Base-by-base conservation (phyloP, 2,113 vertebrate genomes). In the Sceloporus tristichus region DNA sequence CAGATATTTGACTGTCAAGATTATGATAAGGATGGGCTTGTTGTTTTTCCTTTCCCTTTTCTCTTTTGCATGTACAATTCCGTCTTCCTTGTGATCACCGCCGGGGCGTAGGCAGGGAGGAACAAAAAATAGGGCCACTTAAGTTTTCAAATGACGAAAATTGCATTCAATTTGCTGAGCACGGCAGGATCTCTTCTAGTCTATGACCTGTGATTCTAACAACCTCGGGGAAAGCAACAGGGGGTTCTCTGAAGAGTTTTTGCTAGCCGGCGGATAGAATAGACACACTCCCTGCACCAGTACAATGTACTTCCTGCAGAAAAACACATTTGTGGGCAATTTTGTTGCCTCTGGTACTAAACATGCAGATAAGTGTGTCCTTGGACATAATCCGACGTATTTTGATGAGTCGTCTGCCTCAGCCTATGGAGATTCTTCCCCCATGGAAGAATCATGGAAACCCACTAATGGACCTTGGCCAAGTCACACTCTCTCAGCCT, bases 121-220 rank as follows among this genome's bases (percentile, higher is more conserved):
- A 59, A 9, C 10, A 66, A 75, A 84, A 34, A 89, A 6, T 13
- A 65, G 78, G 10, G 4, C 77, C 18, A 68, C 8, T 76, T 88
- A 87, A 90, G 75, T 38, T 93, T 9, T 75, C 68, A 93, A 91
- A 85, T 79, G 0, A 88, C 80, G 70, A 40, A 85, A 89, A 85
- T 90, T 85, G 3, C 3, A 40, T 14, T 81, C 13, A 89, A 90
- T 90, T 87, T 80, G 84, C 29, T 90, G 71, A 88, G 73, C 4
- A 74, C 42, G 25, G 13, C 62, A 85, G 75, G 16, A 11, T 40
- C 25, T 9, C 18, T 74, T 78, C 66, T 88, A 87, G 13, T 29
- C 86, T 91, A 65, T 76, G 70, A 80, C 38, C 71, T 83, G 1
- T 14, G 79, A 91, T 89, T 85, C 19, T 34, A 85, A 3, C 4